phyloP scores from a whole-genome alignment of 2,888 invertebrate species.

The Diarsia brunnea region DNA sequence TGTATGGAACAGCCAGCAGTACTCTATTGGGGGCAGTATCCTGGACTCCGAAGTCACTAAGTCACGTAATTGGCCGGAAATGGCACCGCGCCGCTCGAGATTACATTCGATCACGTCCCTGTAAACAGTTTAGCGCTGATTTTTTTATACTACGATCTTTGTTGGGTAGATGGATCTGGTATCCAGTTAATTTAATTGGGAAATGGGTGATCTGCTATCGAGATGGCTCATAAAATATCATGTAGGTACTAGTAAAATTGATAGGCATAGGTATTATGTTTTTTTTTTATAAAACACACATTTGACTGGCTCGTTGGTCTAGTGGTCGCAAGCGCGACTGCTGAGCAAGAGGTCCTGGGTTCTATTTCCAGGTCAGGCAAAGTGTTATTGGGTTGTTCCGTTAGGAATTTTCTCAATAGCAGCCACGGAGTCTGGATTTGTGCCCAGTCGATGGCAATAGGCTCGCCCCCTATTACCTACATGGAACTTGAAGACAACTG shows the following conservation, averaged over 20 bases:
- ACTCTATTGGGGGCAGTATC: constrained; percentile 69
- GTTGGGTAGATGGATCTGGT: constrained; percentile 66
- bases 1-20: constrained; percentile 56
- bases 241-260: not conserved
- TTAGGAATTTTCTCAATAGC: too few relatives aligned
- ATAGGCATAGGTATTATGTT: not conserved
- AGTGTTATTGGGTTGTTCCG: too few relatives aligned
- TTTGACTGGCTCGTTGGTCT: too few relatives aligned
- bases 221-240: constrained; percentile 5
- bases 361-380: too few relatives aligned
- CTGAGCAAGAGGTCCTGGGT: too few relatives aligned
- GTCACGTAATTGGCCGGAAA: constrained; percentile 85
- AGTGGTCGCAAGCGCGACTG: too few relatives aligned
- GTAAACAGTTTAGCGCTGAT: constrained; percentile 84
- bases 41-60: constrained; percentile 76
- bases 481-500: too few relatives aligned
- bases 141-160: constrained; percentile 76
- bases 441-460: too few relatives aligned
- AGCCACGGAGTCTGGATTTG: too few relatives aligned
- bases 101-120: constrained; percentile 84
- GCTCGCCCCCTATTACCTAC: too few relatives aligned
- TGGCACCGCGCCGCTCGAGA: constrained; percentile 80
- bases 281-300: too few relatives aligned
- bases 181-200: constrained; percentile 62
- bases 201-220: constrained; percentile 47